phyloP scores from a whole-genome alignment of 92 coral and sea anemone species.

The Montipora capitata region DNA sequence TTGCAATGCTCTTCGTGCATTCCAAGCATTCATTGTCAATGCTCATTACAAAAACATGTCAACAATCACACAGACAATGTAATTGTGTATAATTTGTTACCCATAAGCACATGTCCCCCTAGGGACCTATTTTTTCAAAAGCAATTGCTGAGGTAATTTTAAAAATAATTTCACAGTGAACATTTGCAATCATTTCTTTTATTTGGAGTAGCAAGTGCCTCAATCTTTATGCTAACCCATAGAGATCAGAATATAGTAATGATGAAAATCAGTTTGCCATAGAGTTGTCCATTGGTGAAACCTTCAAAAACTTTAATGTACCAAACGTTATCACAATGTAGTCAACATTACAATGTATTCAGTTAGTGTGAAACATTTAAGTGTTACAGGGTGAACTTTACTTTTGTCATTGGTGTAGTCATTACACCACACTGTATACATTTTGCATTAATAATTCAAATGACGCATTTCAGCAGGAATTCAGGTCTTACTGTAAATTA shows the following conservation, averaged over 20 bases:
- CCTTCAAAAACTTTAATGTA: neutral
- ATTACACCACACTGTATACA: neutral
- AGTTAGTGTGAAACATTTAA: neutral
- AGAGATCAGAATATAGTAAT: neutral
- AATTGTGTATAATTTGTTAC: no score
- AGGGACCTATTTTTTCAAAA: constrained; percentile 16
- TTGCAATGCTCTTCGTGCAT: no score
- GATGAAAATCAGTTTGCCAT: neutral
- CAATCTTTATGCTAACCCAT: neutral
- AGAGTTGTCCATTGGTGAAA: neutral
- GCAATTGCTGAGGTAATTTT: constrained; percentile 9
- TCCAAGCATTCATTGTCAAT: no score
- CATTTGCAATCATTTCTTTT: neutral
- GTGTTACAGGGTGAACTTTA: neutral
- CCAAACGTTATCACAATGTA: neutral
- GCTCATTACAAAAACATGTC: no score
- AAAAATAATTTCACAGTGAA: constrained; percentile 7
- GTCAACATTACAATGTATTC: neutral
- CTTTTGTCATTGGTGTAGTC: neutral
- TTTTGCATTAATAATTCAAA: neutral
- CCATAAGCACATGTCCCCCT: no score
- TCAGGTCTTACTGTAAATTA: neutral
- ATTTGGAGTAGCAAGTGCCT: neutral
- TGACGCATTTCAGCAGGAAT: neutral
- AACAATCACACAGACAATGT: no score